Base-by-base conservation (phyloP, 1,140 invertebrate genomes). In the Belonocnema kinseyi region DNA sequence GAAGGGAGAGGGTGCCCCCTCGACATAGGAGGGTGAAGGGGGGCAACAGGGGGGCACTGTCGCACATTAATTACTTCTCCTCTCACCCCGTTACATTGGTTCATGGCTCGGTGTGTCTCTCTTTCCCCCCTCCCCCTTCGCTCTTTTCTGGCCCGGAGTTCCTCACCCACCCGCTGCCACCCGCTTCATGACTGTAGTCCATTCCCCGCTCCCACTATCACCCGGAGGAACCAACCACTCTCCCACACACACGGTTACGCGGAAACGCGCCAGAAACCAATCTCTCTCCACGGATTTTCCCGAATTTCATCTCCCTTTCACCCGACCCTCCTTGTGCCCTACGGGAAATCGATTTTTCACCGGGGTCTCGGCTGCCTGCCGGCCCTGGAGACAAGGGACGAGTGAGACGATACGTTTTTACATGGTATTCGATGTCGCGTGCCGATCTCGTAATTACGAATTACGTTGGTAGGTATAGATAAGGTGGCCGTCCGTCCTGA, bases 331-430 rank as follows among this genome's bases (percentile, higher is more conserved):
- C 87, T 88, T 86, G 80, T 86, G 86, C 86, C 85, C 88, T 87
- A 87, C 87, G 88, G 85, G 83, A 88, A 89, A 89, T 89, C 88
- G 88, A 89, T 89, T 89, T 89, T 89, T 88, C 87, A 84, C 83
- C 81, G 80, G 82, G 85, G 86, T 84, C 87, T 86, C 84, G 85
- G 84, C 86, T 81, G 79, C 84, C 86, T 81, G 79, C 84, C 78
- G 79, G 82, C 83, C 85, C 85, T 83, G 82, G 80, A 82, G 81
- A 83, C 78, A 74, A 75, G 75, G 72, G 50, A 74, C 16, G 58
- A 70, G 52, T 46, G 54, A 72, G 66, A 76, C 72, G 72, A 52
- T 54, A 76, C 74, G n/a, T 19, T 17, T 54, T 17, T 54, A 54
- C 54, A 19, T 10, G 8, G 17, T 21, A 21, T 56, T 19, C 13